Conservation (phyloP, 2,888 invertebrate species). For the Carpatolechia fugitivella region DNA sequence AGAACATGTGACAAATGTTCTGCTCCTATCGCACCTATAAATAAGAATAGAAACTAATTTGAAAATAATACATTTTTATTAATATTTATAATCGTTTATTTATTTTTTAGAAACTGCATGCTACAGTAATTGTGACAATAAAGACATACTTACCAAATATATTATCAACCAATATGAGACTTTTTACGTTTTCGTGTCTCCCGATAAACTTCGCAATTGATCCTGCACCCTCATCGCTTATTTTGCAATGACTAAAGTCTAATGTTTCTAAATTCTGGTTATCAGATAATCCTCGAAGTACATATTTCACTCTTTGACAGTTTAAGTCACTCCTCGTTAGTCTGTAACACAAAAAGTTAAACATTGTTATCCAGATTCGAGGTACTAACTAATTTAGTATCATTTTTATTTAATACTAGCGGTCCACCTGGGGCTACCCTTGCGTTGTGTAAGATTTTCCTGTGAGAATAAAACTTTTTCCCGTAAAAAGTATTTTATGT, state of each 20-base stretch:
- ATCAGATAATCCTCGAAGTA: slow-evolving; percentile 62
- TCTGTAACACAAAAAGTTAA: slow-evolving; percentile 36
- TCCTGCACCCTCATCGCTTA: slow-evolving; percentile 79
- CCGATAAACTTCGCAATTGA: slow-evolving; percentile 80
- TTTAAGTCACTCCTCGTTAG: slow-evolving; percentile 70
- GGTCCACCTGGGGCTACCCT: too few relatives aligned
- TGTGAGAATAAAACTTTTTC: too few relatives aligned
- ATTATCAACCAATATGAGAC: slow-evolving; percentile 75
- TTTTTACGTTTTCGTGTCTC: slow-evolving; percentile 65
- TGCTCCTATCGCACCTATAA: slow-evolving; percentile 60
- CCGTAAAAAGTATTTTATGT: too few relatives aligned
- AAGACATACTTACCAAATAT: slow-evolving; percentile 62
- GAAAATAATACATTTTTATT: too few relatives aligned
- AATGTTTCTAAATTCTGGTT: slow-evolving; percentile 70
- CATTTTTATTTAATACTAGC: too few relatives aligned
- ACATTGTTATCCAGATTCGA: too few relatives aligned
- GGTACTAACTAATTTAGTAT: too few relatives aligned
- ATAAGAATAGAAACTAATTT: too few relatives aligned
- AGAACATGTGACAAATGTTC: slow-evolving; percentile 65
- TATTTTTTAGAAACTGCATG: neutral
- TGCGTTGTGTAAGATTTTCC: too few relatives aligned
- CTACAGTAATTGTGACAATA: too few relatives aligned
- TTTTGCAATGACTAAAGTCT: slow-evolving; percentile 83
- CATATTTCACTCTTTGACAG: slow-evolving; percentile 65
- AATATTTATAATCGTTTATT: too few relatives aligned